These are phyloP conservation scores for Zele albiditarsus DNA, from an alignment of 2,888 invertebrate species.

Conservation along the genomic window DNA sequence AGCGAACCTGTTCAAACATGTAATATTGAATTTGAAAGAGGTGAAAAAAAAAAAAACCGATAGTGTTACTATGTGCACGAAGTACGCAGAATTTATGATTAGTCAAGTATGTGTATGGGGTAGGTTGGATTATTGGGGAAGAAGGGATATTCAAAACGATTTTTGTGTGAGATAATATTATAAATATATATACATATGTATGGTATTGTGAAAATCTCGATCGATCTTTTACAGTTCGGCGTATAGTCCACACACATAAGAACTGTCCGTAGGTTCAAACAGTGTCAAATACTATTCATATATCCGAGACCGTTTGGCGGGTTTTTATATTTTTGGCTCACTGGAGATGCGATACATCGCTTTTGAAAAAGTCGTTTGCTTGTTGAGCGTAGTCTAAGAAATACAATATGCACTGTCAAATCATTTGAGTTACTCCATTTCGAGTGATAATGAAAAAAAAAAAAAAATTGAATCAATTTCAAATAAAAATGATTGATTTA, in stretches of 20 bases:
- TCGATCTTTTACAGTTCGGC: slow-evolving; percentile 1
- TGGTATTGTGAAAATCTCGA: neutral
- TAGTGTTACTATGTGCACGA: neutral
- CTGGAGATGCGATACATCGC: slow-evolving; percentile 44
- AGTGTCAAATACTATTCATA: slow-evolving; percentile 33
- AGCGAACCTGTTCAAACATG: neutral
- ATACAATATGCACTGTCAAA: neutral
- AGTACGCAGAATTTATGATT: neutral
- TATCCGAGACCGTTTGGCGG: slow-evolving; percentile 64
- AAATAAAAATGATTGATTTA: neutral
- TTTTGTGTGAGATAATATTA: slow-evolving; percentile 15
- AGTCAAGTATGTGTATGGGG: slow-evolving; percentile 8
- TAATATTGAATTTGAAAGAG: neutral
- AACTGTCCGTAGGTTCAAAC: neutral
- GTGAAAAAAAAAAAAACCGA: neutral
- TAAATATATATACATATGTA: neutral
- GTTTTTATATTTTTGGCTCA: slow-evolving; percentile 73
- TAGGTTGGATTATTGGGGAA: slow-evolving; percentile 1
- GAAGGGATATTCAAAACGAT: slow-evolving; percentile 4
- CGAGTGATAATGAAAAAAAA: neutral
- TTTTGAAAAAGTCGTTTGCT: slow-evolving; percentile 4
- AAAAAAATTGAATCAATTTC: neutral
- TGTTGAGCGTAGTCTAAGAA: slow-evolving; percentile 27
- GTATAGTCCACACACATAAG: neutral
- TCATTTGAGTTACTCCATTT: neutral